Evolutionary conservation across 2,113 vertebrate genomes (phyloP), one percentile per base, ranked within the genome.

Genomic region (Rhea americana): DNA sequence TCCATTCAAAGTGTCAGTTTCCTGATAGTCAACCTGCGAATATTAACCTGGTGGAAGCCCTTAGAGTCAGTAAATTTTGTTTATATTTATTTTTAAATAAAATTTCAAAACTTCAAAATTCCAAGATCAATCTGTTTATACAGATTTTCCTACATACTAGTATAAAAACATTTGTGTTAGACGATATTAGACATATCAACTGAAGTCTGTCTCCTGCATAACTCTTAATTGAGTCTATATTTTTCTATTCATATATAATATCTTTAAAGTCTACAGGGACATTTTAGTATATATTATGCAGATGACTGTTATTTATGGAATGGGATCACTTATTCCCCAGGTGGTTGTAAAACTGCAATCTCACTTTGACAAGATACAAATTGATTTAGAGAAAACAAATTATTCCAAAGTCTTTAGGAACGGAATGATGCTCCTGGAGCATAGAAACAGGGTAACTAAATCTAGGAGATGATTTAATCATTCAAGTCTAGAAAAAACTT

Each of bases 371-470:
- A 96, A 93, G 97, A 96, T 93, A 95, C 94, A 97, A 97, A 98
- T 97, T 97, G 91, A 94, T 95, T 97, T 97, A 94, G 93, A 97
- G 96, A 96, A 97, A 98, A 97, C 96, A 97, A 97, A 98, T 97
- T 97, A 97, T 96, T 97, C 93, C 80, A 82, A 89, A 96, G 74
- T 94, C 93, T 97, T 97, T 81, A 93, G 91, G 94, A 97, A 96
- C 89, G 56, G 83, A 95, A 94, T 73, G 76, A 70, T 88, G 76
- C 32, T 90, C 39, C 86, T 74, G 75, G 39, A 95, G 56, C 13
- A 6, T 58, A 66, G 67, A 89, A 91, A 90, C 41, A 78, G 41
- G 74, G 65, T 84, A 95, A 92, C 91, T 94, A 94, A 93, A 95
- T 88, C 68, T 74, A 79, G 22, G 26, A 89, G 61, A 88, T 12